phyloP scores from a whole-genome alignment of 2,113 vertebrate genomes.

The Scopus umbretta region DNA sequence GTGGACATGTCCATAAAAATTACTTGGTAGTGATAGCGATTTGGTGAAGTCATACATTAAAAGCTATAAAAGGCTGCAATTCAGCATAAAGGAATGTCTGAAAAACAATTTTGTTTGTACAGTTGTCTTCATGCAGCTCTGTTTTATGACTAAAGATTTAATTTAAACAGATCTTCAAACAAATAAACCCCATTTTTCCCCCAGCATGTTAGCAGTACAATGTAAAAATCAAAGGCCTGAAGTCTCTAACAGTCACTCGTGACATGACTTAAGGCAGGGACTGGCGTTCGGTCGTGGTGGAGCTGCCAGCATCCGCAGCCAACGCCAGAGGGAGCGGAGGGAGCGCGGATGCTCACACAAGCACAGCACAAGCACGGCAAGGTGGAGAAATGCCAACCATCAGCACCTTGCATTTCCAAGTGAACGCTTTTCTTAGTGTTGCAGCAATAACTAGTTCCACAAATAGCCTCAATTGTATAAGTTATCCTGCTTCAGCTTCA shows the following conservation, averaged over 20 bases:
- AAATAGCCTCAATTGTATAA: not conserved
- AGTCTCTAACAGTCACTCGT: not conserved
- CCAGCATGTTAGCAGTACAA: not conserved
- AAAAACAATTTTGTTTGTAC: not conserved
- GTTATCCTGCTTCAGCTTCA: not conserved
- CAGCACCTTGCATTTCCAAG: not conserved
- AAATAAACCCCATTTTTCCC: not conserved
- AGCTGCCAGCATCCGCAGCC: not conserved
- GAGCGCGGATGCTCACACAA: not conserved
- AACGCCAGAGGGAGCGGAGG: not conserved
- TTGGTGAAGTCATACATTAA: not conserved
- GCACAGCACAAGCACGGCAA: not conserved
- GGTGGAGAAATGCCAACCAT: not conserved
- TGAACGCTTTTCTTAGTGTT: too few relatives aligned
- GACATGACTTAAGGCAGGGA: not conserved
- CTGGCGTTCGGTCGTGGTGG: not conserved
- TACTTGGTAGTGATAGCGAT: not conserved
- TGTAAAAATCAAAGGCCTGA: not conserved
- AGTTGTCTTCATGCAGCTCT: not conserved
- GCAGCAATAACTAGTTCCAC: not conserved
- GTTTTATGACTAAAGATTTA: not conserved
- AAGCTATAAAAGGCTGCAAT: not conserved
- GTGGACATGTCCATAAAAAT: not conserved
- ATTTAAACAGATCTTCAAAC: not conserved
- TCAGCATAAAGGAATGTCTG: not conserved